phyloP scores from a whole-genome alignment of 2,113 vertebrate species.

The Junco hyemalis region DNA sequence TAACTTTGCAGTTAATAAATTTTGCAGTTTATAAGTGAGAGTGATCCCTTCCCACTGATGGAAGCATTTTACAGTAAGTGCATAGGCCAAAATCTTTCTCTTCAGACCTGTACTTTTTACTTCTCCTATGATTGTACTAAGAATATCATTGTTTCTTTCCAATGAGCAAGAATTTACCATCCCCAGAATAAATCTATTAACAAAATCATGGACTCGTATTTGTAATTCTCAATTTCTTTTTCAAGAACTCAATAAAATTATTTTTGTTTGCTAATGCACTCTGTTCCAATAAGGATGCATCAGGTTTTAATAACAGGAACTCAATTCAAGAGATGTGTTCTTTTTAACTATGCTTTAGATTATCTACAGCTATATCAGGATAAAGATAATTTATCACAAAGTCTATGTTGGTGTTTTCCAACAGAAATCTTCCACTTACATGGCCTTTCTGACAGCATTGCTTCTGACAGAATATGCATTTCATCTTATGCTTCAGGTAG shows the following conservation, averaged over 20 bases:
- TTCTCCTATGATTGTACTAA: neutral
- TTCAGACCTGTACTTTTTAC: neutral
- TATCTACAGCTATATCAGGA: neutral
- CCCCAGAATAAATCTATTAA: neutral
- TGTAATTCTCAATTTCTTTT: neutral
- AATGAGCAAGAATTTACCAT: neutral
- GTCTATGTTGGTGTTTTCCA: neutral
- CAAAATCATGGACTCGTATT: neutral
- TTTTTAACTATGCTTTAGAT: neutral
- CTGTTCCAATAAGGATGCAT: neutral
- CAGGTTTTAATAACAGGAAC: neutral
- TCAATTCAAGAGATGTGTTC: fast-evolving
- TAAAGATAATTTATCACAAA: neutral
- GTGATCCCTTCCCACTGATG: neutral
- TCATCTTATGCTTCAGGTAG: neutral
- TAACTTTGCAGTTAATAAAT: neutral
- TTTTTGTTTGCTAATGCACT: neutral
- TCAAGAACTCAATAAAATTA: neutral
- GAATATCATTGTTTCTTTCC: neutral
- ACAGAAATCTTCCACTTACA: neutral
- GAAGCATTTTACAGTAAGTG: neutral
- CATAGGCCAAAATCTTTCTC: neutral
- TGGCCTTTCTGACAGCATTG: neutral
- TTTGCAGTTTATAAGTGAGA: neutral
- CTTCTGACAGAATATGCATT: neutral